Base-by-base conservation (phyloP, 2,797 vertebrate species). In the Galago senegalensis region DNA sequence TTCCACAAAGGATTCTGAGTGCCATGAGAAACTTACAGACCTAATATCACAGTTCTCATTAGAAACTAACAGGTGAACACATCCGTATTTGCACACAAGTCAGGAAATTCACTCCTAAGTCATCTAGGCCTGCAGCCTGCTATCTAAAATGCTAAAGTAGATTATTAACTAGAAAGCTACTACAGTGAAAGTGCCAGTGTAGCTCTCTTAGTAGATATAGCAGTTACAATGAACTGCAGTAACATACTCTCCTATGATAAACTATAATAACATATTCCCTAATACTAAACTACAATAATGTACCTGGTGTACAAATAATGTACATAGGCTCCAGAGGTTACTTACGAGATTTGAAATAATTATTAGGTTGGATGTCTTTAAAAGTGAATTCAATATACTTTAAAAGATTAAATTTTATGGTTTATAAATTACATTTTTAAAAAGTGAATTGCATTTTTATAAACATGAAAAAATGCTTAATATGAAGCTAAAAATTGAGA, bases 371-470 rank as follows among this genome's bases (percentile, higher is more conserved):
- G 53, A 77, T 61, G 34, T 72, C 25, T 87, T 86, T 56, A 92
- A 85, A 91, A 67, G 20, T 34, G 17, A 95, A 65, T 2, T 67
- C 7, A 10, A 72, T 76, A 76, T 8, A 94, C 23, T 86, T 88
- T 89, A 72, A 92, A 92, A 49, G 40, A 7, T 9, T 46, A 58
- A 34, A 90, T 5, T 91, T 86, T 83, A 60, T 14, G 60, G 49
- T 56, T 72, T 81, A 29, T 79, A 53, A 89, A 84, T 86, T 90
- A 53, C 2, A 91, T 23, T 95, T 89, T 93, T 63, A 73, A 93
- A 96, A 67, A 58, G 27, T 53, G 29, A 93, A 46, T 2, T 85
- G 1, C 7, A 34, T 65, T 90, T 96, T 92, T 88, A 61, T n/a
- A 89, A 91, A 96, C 12, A 43, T 69, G 65, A 61, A 73, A 61